Evolutionary conservation across 2,113 vertebrate genomes (phyloP).

Genomic region (Pterocles burchelli): DNA sequence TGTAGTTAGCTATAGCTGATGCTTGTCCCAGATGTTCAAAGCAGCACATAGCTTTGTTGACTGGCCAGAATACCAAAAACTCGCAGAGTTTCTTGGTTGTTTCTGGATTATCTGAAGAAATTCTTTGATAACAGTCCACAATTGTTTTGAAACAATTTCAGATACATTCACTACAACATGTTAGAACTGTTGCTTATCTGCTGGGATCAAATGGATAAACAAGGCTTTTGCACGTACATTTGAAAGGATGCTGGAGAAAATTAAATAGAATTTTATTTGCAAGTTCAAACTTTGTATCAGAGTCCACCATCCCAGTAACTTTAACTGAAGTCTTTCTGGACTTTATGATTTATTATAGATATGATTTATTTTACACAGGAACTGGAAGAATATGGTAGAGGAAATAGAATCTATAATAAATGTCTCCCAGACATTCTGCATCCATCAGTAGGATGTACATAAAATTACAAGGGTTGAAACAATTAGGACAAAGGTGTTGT

Average conservation of each 20-base stretch:
- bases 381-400: not conserved
- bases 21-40: not conserved
- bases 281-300: not conserved
- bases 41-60: not conserved
- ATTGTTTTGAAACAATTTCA: conserved; percentile 27
- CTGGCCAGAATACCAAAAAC: not conserved
- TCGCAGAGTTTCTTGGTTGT: not conserved
- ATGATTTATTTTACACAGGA: not conserved
- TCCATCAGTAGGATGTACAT: not conserved
- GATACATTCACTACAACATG: not conserved
- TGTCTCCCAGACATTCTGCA: not conserved
- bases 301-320: not conserved
- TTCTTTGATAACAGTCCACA: not conserved
- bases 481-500: not conserved
- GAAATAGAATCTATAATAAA: conserved; percentile 4
- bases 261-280: conserved; percentile 1
- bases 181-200: not conserved
- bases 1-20: not conserved
- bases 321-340: not conserved
- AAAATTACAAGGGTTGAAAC: conserved; percentile 7
- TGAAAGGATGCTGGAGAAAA: not conserved
- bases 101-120: conserved; percentile 25
- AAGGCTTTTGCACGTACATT: not conserved
- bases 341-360: not conserved
- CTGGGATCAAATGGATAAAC: not conserved